Evolutionary conservation across 2,113 vertebrate genomes (phyloP), one percentile per base, ranked within the genome.

Genomic region (Actenoides lindsayi): DNA sequence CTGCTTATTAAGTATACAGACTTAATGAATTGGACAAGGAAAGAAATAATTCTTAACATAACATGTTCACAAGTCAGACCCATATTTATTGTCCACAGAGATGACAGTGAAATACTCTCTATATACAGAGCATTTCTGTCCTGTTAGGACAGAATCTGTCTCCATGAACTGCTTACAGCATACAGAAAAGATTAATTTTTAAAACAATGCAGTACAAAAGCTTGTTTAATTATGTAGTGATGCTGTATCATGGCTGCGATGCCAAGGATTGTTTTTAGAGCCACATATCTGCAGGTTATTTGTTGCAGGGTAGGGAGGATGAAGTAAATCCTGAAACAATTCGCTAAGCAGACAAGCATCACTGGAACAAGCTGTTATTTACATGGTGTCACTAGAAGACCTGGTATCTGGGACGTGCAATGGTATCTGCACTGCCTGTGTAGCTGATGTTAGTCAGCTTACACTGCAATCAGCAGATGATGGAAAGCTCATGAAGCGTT

Each of bases 1-100:
- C 54, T 59, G 83, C 88, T 95, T 95, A 95, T 74, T 89, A 95
- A 96, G 86, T 92, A 90, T 41, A 87, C 37, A 89, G 93, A 85
- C 54, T 96, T 98, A 94, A 98, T 94, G 93, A 97, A 83, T 85
- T 96, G 94, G 94, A 94, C 57, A 78, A 94, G 83, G 90, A 96
- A 90, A 82, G 30, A 35, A 95, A 54, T 92, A 60, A 93, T 94
- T 95, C 78, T 92, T 96, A 77, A 90, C 86, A 77, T 71, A 95
- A 90, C 46, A 85, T 90, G 53, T 92, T 97, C 97, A 90, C 90
- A 94, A 92, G 95, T 89, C 76, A 53, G 78, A 69, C 51, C 37
- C 48, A 80, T 19, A 44, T 89, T 64, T 87, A 76, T 39, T 87
- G 69, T 59, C 79, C 65, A 48, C 23, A 30, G 68, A 91, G 41